These are phyloP conservation scores for Halesus radiatus DNA, from an alignment of 1,140 invertebrate genomes.

Conservation along the genomic window DNA sequence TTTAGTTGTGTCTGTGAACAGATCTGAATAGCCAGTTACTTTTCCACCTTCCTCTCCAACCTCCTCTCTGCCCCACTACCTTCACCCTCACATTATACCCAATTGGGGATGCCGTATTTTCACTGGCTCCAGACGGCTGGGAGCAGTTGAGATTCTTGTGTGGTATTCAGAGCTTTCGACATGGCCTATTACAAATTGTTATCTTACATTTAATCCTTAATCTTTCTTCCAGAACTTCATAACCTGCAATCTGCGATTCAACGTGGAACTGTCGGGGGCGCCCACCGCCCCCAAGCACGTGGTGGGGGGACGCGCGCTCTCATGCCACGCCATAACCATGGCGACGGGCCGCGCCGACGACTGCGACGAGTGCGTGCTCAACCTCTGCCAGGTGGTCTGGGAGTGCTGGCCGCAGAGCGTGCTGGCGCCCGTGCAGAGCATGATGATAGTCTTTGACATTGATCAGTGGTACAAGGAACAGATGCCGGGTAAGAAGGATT, in stretches of 20 bases:
- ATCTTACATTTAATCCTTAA: not conserved
- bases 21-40: too few species aligned
- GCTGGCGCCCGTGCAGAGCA: slow-evolving; percentile 61
- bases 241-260: slow-evolving; percentile 66
- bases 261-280: slow-evolving; percentile 63
- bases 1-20: too few species aligned
- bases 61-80: too few species aligned
- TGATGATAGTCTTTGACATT: slow-evolving; percentile 85
- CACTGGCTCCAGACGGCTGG: too few species aligned
- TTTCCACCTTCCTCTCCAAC: too few species aligned
- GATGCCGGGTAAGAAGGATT: slow-evolving; percentile 77
- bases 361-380: slow-evolving; percentile 69
- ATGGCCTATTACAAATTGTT: too few species aligned
- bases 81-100: too few species aligned
- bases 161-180: too few species aligned
- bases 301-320: slow-evolving; percentile 65
- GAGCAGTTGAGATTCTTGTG: too few species aligned
- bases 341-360: slow-evolving; percentile 64
- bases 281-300: slow-evolving; percentile 59
- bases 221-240: slow-evolving; percentile 63
- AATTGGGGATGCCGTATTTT: too few species aligned
- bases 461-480: slow-evolving; percentile 97
- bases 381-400: slow-evolving; percentile 67
- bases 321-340: slow-evolving; percentile 65
- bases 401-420: slow-evolving; percentile 66